Conservation (phyloP, 2,888 invertebrate genomes). For the Allacma fusca region DNA sequence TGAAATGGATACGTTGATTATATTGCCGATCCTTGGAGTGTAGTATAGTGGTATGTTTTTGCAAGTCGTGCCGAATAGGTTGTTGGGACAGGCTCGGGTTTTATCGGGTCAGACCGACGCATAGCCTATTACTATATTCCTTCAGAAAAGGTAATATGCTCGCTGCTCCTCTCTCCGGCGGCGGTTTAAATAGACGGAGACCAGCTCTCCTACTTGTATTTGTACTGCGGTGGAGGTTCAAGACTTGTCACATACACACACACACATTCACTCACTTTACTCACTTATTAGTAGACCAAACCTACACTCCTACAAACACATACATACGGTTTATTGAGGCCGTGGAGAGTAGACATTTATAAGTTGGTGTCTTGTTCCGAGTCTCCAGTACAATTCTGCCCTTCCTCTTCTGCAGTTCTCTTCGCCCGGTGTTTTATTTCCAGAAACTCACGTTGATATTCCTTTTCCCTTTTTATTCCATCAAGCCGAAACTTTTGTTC, state of each 20-base stretch:
- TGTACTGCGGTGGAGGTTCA: conserved; percentile 9
- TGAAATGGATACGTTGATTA: not conserved
- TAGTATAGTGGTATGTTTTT: conserved; percentile 13
- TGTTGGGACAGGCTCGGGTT: conserved; percentile 46
- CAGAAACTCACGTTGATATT: conserved; percentile 16
- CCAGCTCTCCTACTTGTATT: conserved; percentile 2
- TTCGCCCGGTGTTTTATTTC: conserved; percentile 18
- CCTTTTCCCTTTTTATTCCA: not conserved
- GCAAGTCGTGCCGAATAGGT: conserved; percentile 31
- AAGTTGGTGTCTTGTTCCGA: conserved; percentile 21
- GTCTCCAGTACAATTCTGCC: conserved; percentile 33
- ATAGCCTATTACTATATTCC: conserved; percentile 27
- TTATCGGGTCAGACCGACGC: conserved; percentile 45
- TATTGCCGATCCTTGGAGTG: not conserved
- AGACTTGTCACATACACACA: not conserved
- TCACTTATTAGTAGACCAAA: not conserved
- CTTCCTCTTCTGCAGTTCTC: conserved; percentile 19
- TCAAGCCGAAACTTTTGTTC: not conserved
- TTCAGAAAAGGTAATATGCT: conserved; percentile 31
- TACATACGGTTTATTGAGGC: not conserved
- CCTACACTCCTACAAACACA: not conserved
- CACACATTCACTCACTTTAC: not conserved
- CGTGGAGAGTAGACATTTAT: conserved; percentile 22
- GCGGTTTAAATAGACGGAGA: conserved; percentile 29
- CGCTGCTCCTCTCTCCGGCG: conserved; percentile 33